These are phyloP conservation scores for Florisuga fusca DNA, from an alignment of 2,797 vertebrate species.

Conservation along the genomic window DNA sequence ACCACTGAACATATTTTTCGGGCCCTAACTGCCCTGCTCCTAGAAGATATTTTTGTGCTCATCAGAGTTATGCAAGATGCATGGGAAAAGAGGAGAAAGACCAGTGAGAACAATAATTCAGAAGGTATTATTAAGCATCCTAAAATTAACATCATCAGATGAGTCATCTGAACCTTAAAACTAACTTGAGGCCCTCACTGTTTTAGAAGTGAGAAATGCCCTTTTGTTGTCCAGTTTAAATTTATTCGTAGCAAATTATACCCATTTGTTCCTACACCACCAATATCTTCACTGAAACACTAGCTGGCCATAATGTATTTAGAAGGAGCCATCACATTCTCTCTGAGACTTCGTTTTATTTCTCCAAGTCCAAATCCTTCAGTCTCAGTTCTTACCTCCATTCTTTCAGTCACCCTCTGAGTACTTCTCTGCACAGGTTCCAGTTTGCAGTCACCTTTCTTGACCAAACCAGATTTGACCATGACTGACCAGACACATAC, in stretches of 20 bases:
- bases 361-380: background rate
- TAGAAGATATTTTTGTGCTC: constrained; percentile 12
- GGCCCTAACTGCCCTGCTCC: background rate
- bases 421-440: background rate
- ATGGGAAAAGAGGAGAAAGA: constrained; percentile 10
- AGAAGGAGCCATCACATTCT: background rate
- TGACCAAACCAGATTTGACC: background rate
- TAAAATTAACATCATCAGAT: background rate
- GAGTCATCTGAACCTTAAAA: background rate
- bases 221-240: background rate
- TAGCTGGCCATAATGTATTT: background rate
- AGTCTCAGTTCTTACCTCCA: background rate
- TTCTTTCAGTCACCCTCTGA: background rate
- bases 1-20: constrained; percentile 44
- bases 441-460: background rate
- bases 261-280: background rate
- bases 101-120: background rate
- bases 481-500: background rate
- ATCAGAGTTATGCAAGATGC: background rate
- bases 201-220: background rate
- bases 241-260: background rate
- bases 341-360: background rate
- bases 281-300: background rate
- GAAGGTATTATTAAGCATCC: background rate
- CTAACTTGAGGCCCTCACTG: background rate